Conservation (phyloP, 2,113 vertebrate species). For the Ailurus styani region DNA sequence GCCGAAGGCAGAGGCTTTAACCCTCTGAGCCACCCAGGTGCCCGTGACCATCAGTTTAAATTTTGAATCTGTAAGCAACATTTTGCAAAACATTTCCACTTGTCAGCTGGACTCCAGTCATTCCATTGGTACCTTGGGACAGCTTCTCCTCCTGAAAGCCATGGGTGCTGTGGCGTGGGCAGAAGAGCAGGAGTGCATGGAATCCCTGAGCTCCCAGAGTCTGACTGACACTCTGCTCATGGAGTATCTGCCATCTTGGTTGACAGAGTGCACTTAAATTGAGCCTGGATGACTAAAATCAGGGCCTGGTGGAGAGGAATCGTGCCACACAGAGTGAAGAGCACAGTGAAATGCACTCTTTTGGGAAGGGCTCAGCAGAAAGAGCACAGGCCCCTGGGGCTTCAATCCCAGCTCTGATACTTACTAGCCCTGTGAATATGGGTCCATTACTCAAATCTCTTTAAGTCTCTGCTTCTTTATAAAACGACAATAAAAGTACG, state of each 20-base stretch:
- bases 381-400: neutral
- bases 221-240: neutral
- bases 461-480: neutral
- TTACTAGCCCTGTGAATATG: neutral
- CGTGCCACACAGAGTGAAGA: neutral
- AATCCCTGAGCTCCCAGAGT: neutral
- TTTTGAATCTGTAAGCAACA: neutral
- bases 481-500: neutral
- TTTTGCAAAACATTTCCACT: neutral
- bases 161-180: neutral
- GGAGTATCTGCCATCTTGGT: neutral
- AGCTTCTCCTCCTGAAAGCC: neutral
- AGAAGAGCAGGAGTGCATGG: rapidly evolving
- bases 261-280: neutral
- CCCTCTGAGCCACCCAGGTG: no score
- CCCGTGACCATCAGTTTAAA: slow-evolving; percentile 4
- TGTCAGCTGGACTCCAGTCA: neutral
- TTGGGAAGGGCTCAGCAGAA: neutral
- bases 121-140: neutral
- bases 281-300: neutral
- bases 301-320: neutral
- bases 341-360: no score
- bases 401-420: neutral
- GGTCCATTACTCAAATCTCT: neutral
- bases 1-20: no score